Conservation (phyloP, 1,140 invertebrate species). For the Zelostemma sp. region DNA sequence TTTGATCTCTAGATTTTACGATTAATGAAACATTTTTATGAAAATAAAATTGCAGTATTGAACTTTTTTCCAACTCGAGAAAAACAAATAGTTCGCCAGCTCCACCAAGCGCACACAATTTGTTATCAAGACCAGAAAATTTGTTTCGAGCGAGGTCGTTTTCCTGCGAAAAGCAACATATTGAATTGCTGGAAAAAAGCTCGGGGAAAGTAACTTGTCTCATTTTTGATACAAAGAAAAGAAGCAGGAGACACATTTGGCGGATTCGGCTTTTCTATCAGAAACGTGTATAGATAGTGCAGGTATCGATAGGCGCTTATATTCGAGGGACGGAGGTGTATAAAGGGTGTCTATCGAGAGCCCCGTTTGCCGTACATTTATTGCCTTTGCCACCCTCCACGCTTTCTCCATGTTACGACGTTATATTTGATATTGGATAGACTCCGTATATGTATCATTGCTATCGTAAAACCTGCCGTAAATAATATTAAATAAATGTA, state of each 20-base stretch:
- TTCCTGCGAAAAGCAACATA: neutral
- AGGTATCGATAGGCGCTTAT: constrained; percentile 52
- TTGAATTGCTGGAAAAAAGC: neutral
- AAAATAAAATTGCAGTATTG: neutral
- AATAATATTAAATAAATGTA: constrained; percentile 71
- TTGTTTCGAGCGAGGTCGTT: neutral
- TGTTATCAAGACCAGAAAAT: neutral
- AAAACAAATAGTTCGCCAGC: too few relatives aligned
- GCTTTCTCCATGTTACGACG: constrained; percentile 62
- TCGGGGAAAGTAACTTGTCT: neutral
- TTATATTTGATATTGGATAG: constrained; percentile 71
- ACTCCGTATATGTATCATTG: constrained; percentile 68
- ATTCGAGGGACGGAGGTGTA: constrained; percentile 51
- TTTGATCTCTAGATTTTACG: neutral
- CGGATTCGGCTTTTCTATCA: constrained; percentile 11
- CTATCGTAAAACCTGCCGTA: constrained; percentile 66
- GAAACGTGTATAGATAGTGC: constrained; percentile 17
- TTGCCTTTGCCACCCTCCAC: constrained; percentile 60
- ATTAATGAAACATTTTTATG: too few relatives aligned
- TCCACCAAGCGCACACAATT: too few relatives aligned
- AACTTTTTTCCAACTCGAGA: too few relatives aligned
- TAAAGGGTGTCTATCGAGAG: constrained; percentile 61
- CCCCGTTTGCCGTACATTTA: constrained; percentile 70
- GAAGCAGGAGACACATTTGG: constrained; percentile 5
- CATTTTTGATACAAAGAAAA: constrained; percentile 10